Evolutionary conservation across 2,113 vertebrate genomes (phyloP).

Genomic region (Carassius carassius): DNA sequence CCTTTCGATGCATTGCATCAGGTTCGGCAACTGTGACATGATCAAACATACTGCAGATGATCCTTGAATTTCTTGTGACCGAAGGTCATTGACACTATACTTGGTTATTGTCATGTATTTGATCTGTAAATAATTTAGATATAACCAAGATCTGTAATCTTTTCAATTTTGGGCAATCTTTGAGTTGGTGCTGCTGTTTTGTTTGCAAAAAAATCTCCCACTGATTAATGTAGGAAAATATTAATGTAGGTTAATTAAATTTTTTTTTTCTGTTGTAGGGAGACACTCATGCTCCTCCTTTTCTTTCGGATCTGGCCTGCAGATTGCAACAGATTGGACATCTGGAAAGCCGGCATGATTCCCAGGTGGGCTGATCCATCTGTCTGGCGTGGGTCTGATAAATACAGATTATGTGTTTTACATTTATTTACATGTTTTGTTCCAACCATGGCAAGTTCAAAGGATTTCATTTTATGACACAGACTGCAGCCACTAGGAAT

Average conservation of each 20-base stretch:
- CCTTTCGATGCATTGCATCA: too few species aligned
- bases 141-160: background rate
- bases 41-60: background rate
- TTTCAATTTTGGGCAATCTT: background rate
- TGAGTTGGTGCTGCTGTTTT: background rate
- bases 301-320: constrained; percentile 18
- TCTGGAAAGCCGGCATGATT: constrained; percentile 27
- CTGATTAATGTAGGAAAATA: background rate
- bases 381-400: constrained; percentile 20
- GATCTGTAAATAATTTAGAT: background rate
- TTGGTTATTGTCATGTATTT: background rate
- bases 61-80: background rate
- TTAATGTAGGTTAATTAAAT: background rate
- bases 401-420: constrained; percentile 25
- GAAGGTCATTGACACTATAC: background rate
- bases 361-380: constrained; percentile 21
- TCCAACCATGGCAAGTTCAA: constrained; percentile 17
- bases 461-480: constrained; percentile 6
- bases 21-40: background rate
- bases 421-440: constrained; percentile 34
- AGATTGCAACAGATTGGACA: background rate
- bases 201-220: background rate
- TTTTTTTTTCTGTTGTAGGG: background rate
- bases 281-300: background rate
- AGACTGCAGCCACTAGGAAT: background rate